Base-by-base conservation (phyloP, 1,140 invertebrate genomes). In the Euwallacea similis region DNA sequence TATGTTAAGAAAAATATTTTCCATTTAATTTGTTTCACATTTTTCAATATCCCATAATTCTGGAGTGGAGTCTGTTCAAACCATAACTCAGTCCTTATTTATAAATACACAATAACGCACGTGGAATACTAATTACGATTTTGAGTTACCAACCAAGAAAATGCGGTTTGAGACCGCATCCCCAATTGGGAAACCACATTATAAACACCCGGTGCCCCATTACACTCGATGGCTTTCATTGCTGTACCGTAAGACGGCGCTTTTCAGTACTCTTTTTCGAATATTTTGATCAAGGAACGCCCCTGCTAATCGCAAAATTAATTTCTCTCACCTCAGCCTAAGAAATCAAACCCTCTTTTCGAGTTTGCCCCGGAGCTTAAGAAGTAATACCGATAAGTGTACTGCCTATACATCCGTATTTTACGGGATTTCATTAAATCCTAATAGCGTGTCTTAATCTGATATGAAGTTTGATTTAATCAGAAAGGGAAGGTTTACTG, bases 71-170 rank as follows among this genome's bases (percentile, higher is more conserved):
- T 33, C 1, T 33, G 21, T 33, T 33, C 21, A 33, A 33, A 41
- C 47, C 13, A 8, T 61, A 69, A 16, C 58, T 42, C 50, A 21
- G 69, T 16, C 46, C 53, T 65, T 58, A 65, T 56, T 65, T 71
- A 71, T 71, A 71, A 50, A 50, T 50, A 50, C 47, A 66, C 55
- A 72, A 63, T 72, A 72, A 72, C 71, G 71, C 71, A 72, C 71
- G 65, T 72, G 60, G 71, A 72, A 72, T 72, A 72, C 66, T 72
- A 72, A 72, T 72, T 72, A 72, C 67, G 67, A 72, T 72, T 72
- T 72, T 67, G 71, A 72, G 65, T 63, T 63, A 72, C 58, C 71
- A 47, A 68, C 58, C 50, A 68, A 72, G 71, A 63, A 68, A 68
- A 72, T 72, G 66, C 56, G 63, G 70, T 67, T 72, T 55, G 71